Evolutionary conservation across 2,888 invertebrate species (phyloP), one percentile per base, ranked within the genome.

Genomic region (Mythimna ferrago): DNA sequence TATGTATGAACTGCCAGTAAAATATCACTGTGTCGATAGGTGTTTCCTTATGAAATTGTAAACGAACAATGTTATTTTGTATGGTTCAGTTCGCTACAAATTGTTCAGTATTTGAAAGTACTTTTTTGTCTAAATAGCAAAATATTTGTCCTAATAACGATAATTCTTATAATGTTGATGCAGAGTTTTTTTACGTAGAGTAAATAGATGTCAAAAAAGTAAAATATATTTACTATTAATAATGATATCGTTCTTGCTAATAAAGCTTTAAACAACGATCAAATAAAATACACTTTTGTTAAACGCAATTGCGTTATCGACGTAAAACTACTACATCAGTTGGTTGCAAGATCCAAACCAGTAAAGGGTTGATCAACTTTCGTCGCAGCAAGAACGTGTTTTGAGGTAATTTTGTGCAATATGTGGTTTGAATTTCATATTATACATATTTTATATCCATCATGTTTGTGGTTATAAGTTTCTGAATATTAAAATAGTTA

Each of bases 361-460:
- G 76, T 79, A 76, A 68, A 76, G 73, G 51, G 51, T 66, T 74
- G 74, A 80, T 83, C 82, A 78, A 80, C 81, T 85, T 84, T 78
- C 83, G 68, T 79, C 72, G 78, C 51, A 54, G 66, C 57, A 70
- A 77, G 68, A 85, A 83, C 83, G 74, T 78, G 83, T 83, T 81
- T 77, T 69, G 67, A 76, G 65, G 73, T 76, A 78, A 84, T 85
- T 82, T 69, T 75, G 66, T 73, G 81, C 69, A 81, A 78, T 81
- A 76, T 81, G 82, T 78, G 83, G 77, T 76, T 85, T 64, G 60
- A 62, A 76, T 81, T 81, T 70, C 51, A 81, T 77, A 77, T 69
- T 66, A 63, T 48, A 51, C 48, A 58, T 68, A 77, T 69, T 72
- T 64, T 70, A 32, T 53, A 71, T 65, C 51, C 66, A 76, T 67